These are phyloP conservation scores for Drosophila setosimentum DNA, from an alignment of 2,888 invertebrate genomes.

Conservation along the genomic window DNA sequence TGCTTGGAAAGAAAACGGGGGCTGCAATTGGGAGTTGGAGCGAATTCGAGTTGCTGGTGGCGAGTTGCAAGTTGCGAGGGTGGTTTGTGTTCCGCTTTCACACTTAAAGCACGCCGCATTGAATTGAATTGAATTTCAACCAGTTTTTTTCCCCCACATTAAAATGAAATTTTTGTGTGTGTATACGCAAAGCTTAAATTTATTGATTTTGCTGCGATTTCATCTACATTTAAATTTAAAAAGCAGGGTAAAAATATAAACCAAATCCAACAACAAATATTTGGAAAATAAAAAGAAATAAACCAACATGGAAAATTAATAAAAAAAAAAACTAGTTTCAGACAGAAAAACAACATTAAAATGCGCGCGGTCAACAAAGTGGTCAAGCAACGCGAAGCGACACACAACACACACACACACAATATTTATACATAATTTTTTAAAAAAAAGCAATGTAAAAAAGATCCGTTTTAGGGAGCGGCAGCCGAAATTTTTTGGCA, in stretches of 20 bases:
- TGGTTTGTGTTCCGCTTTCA: slow-evolving; percentile 69
- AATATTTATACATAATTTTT: slow-evolving; percentile 11
- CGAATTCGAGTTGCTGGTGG: slow-evolving; percentile 22
- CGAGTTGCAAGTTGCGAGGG: slow-evolving; percentile 48
- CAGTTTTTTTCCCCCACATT: slow-evolving; percentile 51
- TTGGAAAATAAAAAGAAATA: slow-evolving; percentile 15
- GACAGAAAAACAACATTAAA: slow-evolving; percentile 58
- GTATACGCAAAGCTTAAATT: slow-evolving; percentile 72
- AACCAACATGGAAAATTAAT: slow-evolving; percentile 10
- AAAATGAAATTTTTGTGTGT: slow-evolving; percentile 45
- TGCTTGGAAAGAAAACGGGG: slow-evolving; percentile 38
- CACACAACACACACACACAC: slow-evolving; percentile 30
- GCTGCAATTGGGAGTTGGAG: slow-evolving; percentile 44
- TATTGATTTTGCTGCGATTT: slow-evolving; percentile 71
- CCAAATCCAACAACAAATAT: slow-evolving; percentile 19
- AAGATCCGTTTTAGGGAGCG: slow-evolving; percentile 69
- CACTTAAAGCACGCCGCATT: slow-evolving; percentile 66
- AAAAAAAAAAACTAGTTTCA: slow-evolving; percentile 66
- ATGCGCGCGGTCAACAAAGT: slow-evolving; percentile 79
- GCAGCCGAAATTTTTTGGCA: slow-evolving; percentile 44
- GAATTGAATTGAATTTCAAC: slow-evolving; percentile 56
- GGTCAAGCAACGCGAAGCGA: slow-evolving; percentile 77
- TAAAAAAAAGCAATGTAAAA: slow-evolving; percentile 48
- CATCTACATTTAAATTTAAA: slow-evolving; percentile 61
- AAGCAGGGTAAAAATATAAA: slow-evolving; percentile 52